phyloP scores from a whole-genome alignment of 2,888 invertebrate genomes.

The Caenorhabditis sp. region DNA sequence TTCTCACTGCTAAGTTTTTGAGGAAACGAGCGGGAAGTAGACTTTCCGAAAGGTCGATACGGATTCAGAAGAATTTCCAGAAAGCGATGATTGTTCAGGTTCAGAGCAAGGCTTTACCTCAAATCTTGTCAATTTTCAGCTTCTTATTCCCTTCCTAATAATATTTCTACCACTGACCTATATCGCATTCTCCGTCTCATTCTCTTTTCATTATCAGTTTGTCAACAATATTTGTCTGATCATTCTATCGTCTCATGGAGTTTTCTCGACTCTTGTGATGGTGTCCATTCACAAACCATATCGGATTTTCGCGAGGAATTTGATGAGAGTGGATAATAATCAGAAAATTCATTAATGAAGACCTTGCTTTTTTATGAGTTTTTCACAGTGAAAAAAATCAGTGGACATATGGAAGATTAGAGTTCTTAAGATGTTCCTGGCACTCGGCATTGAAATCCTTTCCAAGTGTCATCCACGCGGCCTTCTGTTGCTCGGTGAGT shows the following conservation, averaged over 20 bases:
- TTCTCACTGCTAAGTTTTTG: too few relatives aligned
- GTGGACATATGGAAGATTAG: slow-evolving; percentile 67
- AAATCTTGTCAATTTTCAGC: neutral
- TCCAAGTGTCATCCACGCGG: slow-evolving; percentile 79
- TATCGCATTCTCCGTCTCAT: neutral
- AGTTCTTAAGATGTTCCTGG: slow-evolving; percentile 71
- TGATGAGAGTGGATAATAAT: too few relatives aligned
- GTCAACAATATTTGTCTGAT: neutral
- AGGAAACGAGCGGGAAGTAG: too few relatives aligned
- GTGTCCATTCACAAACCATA: too few relatives aligned
- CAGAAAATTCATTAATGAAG: too few relatives aligned
- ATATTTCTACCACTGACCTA: neutral
- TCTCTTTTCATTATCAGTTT: neutral
- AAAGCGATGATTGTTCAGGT: slow-evolving; percentile 9
- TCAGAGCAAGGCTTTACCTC: too few relatives aligned
- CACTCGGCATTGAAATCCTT: slow-evolving; percentile 75
- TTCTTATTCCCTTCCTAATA: neutral
- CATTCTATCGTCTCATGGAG: neutral
- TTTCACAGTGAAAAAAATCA: neutral
- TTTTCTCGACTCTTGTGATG: slow-evolving; percentile 4
- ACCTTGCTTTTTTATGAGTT: too few relatives aligned
- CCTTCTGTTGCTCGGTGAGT: slow-evolving; percentile 72
- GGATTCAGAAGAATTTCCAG: neutral
- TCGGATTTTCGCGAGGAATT: too few relatives aligned
- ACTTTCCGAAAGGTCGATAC: neutral